Base-by-base conservation (phyloP, 2,797 vertebrate species). In the Synanceia verrucosa region DNA sequence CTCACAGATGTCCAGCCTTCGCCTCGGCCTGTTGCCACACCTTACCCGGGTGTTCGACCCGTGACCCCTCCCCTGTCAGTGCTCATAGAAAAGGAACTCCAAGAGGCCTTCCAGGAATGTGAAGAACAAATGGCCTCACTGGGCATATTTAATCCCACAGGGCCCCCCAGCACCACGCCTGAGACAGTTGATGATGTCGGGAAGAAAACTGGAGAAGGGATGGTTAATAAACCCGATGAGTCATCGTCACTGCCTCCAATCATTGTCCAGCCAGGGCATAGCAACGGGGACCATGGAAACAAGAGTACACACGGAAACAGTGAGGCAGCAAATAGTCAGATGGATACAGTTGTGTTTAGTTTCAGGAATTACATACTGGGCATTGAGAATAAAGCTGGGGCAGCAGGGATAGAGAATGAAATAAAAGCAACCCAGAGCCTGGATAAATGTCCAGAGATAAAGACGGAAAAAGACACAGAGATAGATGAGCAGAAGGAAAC, bases 331-430 rank as follows among this genome's bases (percentile, higher is more conserved):
- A 80, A 80, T 69, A 80, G 73, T 75, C 86, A 74, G 64, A 84
- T 39, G 65, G 87, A 91, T 73, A 82, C 73, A 73, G 70, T 88
- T 75, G 83, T 91, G 90, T 95, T 95, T 89, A 93, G 92, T 86
- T 95, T 95, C 78, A 93, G 85, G 87, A 78, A 94, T 85, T 95
- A 94, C 82, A 90, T 95, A 73, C 83, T 94, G 77, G 94, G 93
- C 7, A 88, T 58, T 48, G 68, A 33, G 46, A 79, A 46, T 23
- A 65, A 37, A 56, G 34, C 24, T 1, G 47, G 46, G 65, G 58
- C 61, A 73, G 46, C 29, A 39, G 78, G 77, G 73, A 75, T 12
- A 1, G 66, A 82, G 64, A 76, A 65, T n/a, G 39, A 75, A 72
- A 63, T 61, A 11, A 70, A 68, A 63, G 8, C 52, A 46, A 39